phyloP scores from a whole-genome alignment of 2,888 invertebrate species.

The Calliopum simillimum region DNA sequence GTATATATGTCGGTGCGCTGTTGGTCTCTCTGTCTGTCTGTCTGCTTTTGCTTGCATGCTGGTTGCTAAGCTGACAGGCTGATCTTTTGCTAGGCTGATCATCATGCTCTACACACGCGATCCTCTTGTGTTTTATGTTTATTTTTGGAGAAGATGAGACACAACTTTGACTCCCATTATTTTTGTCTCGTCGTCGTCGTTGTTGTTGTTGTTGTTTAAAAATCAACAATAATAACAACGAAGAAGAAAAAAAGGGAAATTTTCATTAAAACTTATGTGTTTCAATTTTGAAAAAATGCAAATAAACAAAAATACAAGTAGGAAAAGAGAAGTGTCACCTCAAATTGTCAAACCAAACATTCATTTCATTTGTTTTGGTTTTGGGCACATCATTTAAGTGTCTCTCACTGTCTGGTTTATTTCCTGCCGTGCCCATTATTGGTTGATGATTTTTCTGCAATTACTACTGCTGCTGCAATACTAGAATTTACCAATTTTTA shows the following conservation, averaged over 20 bases:
- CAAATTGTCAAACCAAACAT: constrained; percentile 21
- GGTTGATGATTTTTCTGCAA: constrained; percentile 34
- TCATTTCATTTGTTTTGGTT: constrained; percentile 9
- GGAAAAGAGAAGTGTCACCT: constrained; percentile 21
- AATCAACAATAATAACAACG: constrained; percentile 17
- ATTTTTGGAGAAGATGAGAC: constrained; percentile 38
- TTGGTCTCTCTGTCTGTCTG: constrained; percentile 38
- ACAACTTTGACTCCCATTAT: constrained; percentile 16
- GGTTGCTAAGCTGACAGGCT: constrained; percentile 43
- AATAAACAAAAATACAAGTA: constrained; percentile 24
- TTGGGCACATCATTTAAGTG: constrained; percentile 42
- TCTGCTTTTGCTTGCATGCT: constrained; percentile 48
- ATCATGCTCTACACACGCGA: constrained; percentile 57
- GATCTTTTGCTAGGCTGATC: constrained; percentile 59
- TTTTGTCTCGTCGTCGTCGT: constrained; percentile 42
- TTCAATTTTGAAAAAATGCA: constrained; percentile 8
- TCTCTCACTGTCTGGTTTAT: constrained; percentile 54
- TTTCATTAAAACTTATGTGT: constrained; percentile 25
- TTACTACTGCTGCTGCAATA: constrained; percentile 18
- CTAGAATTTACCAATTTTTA: constrained; percentile 32
- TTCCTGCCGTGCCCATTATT: constrained; percentile 61
- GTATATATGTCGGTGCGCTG: constrained; percentile 25
- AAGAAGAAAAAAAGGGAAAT: constrained; percentile 8
- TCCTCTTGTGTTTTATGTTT: constrained; percentile 38
- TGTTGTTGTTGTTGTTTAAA: constrained; percentile 31